A percentile compares a stretch with the other conserved stretches of the same genome.
Conservation (phyloP, 2,113 vertebrate species). For the Maccullochella peelii region DNA sequence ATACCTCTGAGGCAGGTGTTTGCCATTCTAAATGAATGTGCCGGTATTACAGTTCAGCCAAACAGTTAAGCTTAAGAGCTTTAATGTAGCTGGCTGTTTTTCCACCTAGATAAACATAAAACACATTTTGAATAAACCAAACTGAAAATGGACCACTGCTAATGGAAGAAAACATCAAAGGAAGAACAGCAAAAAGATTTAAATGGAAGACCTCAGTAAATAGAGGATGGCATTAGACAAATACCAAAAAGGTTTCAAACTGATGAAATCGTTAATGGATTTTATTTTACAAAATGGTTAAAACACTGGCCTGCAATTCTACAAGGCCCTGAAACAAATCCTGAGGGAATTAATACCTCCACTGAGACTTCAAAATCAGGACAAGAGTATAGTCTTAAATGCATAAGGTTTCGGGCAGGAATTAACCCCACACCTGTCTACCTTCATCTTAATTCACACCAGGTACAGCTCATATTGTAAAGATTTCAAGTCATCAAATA, state of each 20-base stretch:
- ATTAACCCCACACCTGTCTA: background rate
- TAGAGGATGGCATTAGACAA: background rate
- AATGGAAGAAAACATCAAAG: constrained; percentile 14
- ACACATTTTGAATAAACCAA: constrained; percentile 4
- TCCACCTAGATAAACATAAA: background rate
- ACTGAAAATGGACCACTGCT: background rate
- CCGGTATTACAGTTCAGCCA: background rate
- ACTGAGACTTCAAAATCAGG: background rate
- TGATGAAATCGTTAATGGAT: background rate
- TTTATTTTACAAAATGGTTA: background rate
- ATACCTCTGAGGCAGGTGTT: background rate
- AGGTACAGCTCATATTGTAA: background rate
- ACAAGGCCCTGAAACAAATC: background rate
- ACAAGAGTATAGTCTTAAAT: background rate
- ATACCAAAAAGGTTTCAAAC: background rate
- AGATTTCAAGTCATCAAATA: background rate
- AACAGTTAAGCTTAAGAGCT: background rate
- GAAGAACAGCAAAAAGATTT: background rate
- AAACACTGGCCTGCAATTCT: background rate
- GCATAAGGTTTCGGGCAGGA: background rate
- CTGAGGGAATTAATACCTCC: background rate
- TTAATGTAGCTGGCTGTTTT: constrained; percentile 3
- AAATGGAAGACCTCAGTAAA: background rate
- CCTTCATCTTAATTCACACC: background rate
- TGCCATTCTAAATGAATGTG: background rate